These are phyloP conservation scores for Argopecten irradians DNA, from an alignment of 1,140 invertebrate genomes.

Conservation along the genomic window DNA sequence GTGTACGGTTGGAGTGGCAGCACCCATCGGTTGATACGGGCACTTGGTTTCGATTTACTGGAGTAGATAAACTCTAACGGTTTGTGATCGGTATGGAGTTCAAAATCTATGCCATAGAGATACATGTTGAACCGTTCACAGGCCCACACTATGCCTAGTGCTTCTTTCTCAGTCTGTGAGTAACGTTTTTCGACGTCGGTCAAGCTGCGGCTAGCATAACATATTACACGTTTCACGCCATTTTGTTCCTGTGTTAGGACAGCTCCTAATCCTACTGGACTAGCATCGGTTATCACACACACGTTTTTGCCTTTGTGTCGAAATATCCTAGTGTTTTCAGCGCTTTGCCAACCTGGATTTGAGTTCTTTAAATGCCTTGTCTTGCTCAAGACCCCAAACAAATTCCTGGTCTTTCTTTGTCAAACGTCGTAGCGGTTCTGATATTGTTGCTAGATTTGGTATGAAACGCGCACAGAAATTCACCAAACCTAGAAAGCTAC, in stretches of 20 bases:
- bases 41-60: no score
- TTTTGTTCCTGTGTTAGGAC: conserved; percentile 56
- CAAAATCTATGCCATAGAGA: no score
- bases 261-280: conserved; percentile 46
- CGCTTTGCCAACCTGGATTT: conserved; percentile 1
- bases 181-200: conserved; percentile 62
- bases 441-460: conserved; percentile 39
- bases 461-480: background rate
- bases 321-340: conserved; percentile 23
- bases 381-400: conserved; percentile 30
- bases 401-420: conserved; percentile 40
- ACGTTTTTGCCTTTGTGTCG: background rate
- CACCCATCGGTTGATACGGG: no score
- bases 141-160: no score
- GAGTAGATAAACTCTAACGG: no score
- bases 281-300: conserved; percentile 46
- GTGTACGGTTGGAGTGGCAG: no score
- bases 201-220: conserved; percentile 53
- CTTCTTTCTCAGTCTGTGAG: conserved; percentile 76
- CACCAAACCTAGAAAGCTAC: no score
- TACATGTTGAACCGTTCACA: no score
- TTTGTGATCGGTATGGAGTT: no score
- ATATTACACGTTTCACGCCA: conserved; percentile 45
- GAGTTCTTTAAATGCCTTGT: conserved; percentile 32
- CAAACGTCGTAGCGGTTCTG: conserved; percentile 38